These are phyloP conservation scores for Pipa parva DNA, from an alignment of 2,113 vertebrate species.

Conservation along the genomic window DNA sequence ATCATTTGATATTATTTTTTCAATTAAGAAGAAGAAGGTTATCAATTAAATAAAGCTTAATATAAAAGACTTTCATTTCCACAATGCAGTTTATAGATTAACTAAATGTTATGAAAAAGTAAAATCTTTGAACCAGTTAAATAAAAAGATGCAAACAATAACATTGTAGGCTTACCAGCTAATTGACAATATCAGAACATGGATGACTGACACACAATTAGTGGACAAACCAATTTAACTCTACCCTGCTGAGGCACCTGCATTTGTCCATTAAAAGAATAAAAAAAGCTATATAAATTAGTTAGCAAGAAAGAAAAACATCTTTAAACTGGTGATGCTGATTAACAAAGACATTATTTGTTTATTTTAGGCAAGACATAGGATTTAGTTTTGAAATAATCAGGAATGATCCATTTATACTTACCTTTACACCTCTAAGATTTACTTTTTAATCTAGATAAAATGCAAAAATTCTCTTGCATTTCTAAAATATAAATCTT, in stretches of 20 bases:
- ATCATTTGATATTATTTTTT: conserved; percentile 38
- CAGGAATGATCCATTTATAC: too few species aligned
- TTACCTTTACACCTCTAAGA: too few species aligned
- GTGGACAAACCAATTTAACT: conserved; percentile 62
- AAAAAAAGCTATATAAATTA: conserved; percentile 56
- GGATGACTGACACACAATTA: conserved; percentile 58
- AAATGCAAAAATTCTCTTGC: too few species aligned
- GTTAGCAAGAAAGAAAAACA: conserved; percentile 61
- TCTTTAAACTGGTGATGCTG: conserved; percentile 50
- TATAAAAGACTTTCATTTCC: conserved; percentile 7
- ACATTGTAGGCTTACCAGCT: conserved; percentile 27
- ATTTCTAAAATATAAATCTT: too few species aligned
- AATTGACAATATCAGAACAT: conserved; percentile 49
- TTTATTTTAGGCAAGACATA: conserved; percentile 16
- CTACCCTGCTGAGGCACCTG: conserved; percentile 62
- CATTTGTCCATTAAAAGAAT: conserved; percentile 57
- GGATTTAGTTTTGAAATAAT: conserved; percentile 18
- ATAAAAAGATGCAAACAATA: conserved; percentile 38
- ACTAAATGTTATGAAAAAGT: not conserved
- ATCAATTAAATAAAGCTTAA: conserved; percentile 9
- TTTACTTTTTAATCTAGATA: too few species aligned
- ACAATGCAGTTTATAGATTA: not conserved
- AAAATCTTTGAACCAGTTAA: conserved; percentile 21
- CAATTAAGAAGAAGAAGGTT: conserved; percentile 7
- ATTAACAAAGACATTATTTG: conserved; percentile 40